Conservation (phyloP, 2,888 invertebrate species). For the Heliconius ethilla region DNA sequence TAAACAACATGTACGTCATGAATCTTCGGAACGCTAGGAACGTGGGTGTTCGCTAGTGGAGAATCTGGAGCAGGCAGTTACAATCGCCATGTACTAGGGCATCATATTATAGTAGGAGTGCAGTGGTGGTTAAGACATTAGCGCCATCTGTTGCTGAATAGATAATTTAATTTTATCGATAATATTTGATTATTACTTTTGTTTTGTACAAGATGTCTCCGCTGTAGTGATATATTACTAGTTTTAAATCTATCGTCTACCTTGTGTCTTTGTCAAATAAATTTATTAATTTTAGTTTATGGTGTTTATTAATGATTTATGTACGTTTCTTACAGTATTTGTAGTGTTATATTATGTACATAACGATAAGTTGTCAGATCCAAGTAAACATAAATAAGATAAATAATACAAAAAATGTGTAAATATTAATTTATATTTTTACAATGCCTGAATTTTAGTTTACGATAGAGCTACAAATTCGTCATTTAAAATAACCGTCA, state of each 20-base stretch:
- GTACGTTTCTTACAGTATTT: not conserved
- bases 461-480: not conserved
- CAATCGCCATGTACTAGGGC: constrained; percentile 78
- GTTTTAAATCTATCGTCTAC: too few species aligned
- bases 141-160: constrained; percentile 54
- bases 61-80: constrained; percentile 81
- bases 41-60: constrained; percentile 72
- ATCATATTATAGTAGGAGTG: constrained; percentile 51
- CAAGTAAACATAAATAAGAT: not conserved
- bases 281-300: not conserved
- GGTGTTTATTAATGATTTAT: constrained; percentile 33
- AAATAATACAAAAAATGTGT: not conserved
- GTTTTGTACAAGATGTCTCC: constrained; percentile 44
- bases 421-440: not conserved
- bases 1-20: constrained; percentile 39
- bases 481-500: not conserved
- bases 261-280: too few species aligned
- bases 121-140: not conserved
- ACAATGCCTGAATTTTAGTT: not conserved
- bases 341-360: constrained; percentile 6
- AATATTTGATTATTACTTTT: not conserved
- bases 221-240: too few species aligned
- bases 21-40: constrained; percentile 72
- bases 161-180: constrained; percentile 34
- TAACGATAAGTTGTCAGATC: not conserved